phyloP scores from a whole-genome alignment of 2,113 vertebrate species.

The Seriola quinqueradiata region DNA sequence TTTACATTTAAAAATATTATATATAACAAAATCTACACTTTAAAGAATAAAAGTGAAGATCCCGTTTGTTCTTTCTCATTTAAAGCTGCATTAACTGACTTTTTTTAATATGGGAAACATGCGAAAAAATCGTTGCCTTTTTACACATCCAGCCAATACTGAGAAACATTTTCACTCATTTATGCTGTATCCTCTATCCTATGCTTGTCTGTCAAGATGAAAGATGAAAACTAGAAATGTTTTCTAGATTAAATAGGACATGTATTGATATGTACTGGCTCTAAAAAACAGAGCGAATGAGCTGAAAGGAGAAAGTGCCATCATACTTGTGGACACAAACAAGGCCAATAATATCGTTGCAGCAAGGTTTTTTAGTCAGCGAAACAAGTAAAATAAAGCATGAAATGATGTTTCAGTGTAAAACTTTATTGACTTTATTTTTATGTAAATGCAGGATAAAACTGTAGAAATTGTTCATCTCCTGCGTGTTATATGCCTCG shows the following conservation, averaged over 20 bases:
- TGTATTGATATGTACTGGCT: not conserved
- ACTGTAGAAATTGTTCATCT: constrained; percentile 19
- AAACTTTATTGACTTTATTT: not conserved
- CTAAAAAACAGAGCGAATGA: not conserved
- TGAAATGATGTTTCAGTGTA: not conserved
- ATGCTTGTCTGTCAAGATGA: too few relatives aligned
- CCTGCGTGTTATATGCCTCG: not conserved
- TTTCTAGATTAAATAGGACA: not conserved
- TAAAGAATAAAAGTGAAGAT: not conserved
- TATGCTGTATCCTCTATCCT: too few relatives aligned
- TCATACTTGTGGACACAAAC: not conserved
- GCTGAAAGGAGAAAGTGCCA: not conserved
- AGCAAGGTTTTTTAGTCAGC: not conserved
- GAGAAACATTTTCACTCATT: too few relatives aligned
- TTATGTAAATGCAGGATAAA: constrained; percentile 1
- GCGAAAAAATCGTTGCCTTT: too few relatives aligned
- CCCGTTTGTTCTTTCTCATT: not conserved
- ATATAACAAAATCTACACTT: too few relatives aligned
- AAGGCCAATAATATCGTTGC: not conserved
- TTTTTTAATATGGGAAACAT: too few relatives aligned
- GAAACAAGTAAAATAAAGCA: not conserved
- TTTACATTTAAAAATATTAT: not conserved
- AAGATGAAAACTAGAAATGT: too few relatives aligned
- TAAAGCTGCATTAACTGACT: not conserved
- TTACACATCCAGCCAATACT: too few relatives aligned